phyloP scores from a whole-genome alignment of 2,113 vertebrate genomes.

The Holacanthus passer region DNA sequence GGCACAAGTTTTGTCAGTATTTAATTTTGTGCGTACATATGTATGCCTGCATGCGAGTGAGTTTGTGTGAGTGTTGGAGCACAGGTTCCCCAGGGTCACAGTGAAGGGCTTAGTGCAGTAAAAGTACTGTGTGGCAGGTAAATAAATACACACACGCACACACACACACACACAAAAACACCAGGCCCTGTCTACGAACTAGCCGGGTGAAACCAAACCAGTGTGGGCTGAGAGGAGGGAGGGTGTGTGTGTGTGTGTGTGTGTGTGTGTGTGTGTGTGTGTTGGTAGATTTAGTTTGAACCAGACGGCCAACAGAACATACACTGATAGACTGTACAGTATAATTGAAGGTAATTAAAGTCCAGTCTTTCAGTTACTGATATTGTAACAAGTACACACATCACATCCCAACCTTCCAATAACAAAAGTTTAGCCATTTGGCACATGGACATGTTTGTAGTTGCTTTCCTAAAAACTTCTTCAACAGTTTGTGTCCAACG shows the following conservation, averaged over 20 bases:
- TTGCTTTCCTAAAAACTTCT: neutral
- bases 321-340: conserved; percentile 25
- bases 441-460: neutral
- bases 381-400: neutral
- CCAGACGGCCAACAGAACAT: conserved; percentile 21
- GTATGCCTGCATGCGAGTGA: neutral
- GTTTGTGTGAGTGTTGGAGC: conserved; percentile 1
- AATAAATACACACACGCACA: conserved; percentile 53
- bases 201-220: conserved; percentile 70
- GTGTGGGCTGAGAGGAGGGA: conserved; percentile 23
- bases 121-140: conserved; percentile 68
- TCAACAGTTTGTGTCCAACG: neutral
- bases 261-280: conserved; percentile 40
- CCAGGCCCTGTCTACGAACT: conserved; percentile 62
- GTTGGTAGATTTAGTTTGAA: conserved; percentile 14
- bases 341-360: conserved; percentile 64
- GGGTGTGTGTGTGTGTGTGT: conserved; percentile 33
- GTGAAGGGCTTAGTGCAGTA: conserved; percentile 44
- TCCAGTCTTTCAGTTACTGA: conserved; percentile 26
- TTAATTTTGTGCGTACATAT: conserved; percentile 31
- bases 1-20: conserved; percentile 14
- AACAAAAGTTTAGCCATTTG: neutral
- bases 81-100: conserved; percentile 63
- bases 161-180: conserved; percentile 46
- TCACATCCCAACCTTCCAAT: conserved; percentile 1